Evolutionary conservation across 2,888 invertebrate genomes (phyloP).

Genomic region (Platycheirus albimanus): DNA sequence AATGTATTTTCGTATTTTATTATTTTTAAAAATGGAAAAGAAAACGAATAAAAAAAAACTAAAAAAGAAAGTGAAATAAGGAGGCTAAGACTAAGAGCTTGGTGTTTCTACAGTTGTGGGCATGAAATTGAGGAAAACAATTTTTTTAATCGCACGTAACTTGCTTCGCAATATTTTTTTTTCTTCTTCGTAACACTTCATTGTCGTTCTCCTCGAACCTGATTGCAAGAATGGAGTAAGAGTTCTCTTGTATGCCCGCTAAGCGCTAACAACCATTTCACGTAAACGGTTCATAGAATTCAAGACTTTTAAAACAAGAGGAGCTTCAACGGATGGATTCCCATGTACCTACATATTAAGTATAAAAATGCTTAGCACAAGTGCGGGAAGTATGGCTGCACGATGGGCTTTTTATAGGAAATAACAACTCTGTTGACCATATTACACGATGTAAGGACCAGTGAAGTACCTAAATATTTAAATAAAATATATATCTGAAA

Average conservation of each 20-base stretch:
- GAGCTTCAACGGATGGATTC: constrained; percentile 35
- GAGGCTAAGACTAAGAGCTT: constrained; percentile 47
- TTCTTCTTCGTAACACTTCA: constrained; percentile 55
- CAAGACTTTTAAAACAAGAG: constrained; percentile 37
- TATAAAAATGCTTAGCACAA: background rate
- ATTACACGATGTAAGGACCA: too few relatives aligned
- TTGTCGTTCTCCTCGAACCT: constrained; percentile 71
- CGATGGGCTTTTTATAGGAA: too few relatives aligned
- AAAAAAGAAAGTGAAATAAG: constrained; percentile 67
- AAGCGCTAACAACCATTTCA: constrained; percentile 52
- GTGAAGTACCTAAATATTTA: too few relatives aligned
- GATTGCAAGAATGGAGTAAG: constrained; percentile 33
- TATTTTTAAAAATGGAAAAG: constrained; percentile 46
- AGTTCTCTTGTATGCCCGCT: constrained; percentile 52
- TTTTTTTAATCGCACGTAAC: constrained; percentile 27
- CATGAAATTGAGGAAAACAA: background rate
- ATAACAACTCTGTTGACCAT: too few relatives aligned
- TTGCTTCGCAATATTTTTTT: constrained; percentile 34
- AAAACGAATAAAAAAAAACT: constrained; percentile 27
- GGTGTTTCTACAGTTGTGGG: constrained; percentile 19
- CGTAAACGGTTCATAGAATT: constrained; percentile 55
- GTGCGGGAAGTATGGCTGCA: too few relatives aligned
- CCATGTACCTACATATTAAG: too few relatives aligned
- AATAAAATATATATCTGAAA: too few relatives aligned
- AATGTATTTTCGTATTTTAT: constrained; percentile 62